Base-by-base conservation (phyloP, 2,113 vertebrate genomes). In the Eleginops maclovinus region DNA sequence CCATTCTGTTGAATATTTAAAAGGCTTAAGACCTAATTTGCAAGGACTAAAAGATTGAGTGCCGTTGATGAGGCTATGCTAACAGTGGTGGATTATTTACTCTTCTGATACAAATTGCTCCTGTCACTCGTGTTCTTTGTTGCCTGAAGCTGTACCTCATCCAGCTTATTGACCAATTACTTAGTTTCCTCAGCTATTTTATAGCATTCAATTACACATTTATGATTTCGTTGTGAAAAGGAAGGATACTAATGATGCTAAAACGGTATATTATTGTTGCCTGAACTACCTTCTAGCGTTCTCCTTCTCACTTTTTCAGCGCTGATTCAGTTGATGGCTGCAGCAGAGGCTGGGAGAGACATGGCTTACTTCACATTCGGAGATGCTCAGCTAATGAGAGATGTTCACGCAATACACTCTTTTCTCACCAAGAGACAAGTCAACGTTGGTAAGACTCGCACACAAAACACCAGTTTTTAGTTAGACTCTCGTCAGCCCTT, bases 321-420 rank as follows among this genome's bases (percentile, higher is more conserved):
- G 36, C 95, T 99, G 94, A 95, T 99, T 90, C 98, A 99, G 93
- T 92, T 99, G 69, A 55, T 99, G 95, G 98, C 97, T 24, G 97
- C 98, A 24, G 95, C 97, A 5, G 96, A 96, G 79, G 95, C 96
- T 2, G 96, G 97, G 8, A 95, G 98, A 71, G 98, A 99, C 60
- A 76, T 99, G 82, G 97, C 96, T 49, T 99, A 99, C 91, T 99
- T 98, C 90, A 99, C 98, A 21, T 99, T 99, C 75, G 97, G 97
- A 86, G 97, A 99, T 66, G 93, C 91, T 64, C 94, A 95, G 70
- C 94, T 99, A 64, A 98, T 99, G 98, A 94, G 84, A 83, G 98
- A 99, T 58, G 96, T 99, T 83, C 90, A 97, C 78, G 92, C 85
- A 81, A 94, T 99, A 93, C 96, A 99, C 87, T 87, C 88, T 40